phyloP scores from a whole-genome alignment of 1,140 invertebrate genomes.

The Capitella teleta region DNA sequence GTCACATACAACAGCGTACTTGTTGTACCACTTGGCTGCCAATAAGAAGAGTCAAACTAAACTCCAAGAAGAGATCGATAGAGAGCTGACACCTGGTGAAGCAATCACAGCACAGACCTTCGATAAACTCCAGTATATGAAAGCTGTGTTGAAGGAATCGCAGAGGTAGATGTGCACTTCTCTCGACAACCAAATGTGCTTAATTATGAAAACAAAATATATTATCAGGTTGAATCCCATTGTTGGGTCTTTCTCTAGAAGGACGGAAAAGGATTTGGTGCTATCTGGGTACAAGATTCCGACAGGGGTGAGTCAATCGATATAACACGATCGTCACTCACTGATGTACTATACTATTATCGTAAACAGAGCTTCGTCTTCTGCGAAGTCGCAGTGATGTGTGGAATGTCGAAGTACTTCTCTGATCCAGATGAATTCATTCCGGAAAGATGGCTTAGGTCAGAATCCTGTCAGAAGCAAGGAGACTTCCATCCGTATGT shows the following conservation, averaged over 20 bases:
- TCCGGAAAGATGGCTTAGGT: constrained; percentile 23
- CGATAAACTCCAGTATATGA: constrained; percentile 3
- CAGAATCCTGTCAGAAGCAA: constrained; percentile 38
- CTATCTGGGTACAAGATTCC: too few species aligned
- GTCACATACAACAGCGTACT: background rate
- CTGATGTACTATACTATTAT: too few species aligned
- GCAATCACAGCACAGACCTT: background rate
- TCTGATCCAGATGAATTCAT: constrained; percentile 15
- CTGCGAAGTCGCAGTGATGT: constrained; percentile 12
- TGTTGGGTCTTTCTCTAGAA: too few species aligned
- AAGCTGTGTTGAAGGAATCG: background rate
- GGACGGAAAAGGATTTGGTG: too few species aligned
- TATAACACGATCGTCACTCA: too few species aligned
- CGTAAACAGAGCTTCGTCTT: constrained; percentile 44
- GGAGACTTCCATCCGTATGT: background rate
- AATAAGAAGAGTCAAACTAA: constrained; percentile 8
- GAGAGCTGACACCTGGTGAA: background rate
- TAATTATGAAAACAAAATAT: too few species aligned
- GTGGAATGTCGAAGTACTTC: constrained; percentile 13
- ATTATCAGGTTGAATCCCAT: too few species aligned
- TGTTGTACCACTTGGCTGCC: constrained; percentile 13
- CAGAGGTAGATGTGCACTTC: constrained; percentile 5
- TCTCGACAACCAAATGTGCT: too few species aligned
- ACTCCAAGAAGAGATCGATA: constrained; percentile 3
- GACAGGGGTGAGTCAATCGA: too few species aligned